Evolutionary conservation across 2,797 vertebrate genomes (phyloP), one percentile per base, ranked within the genome.

Genomic region (Taenioides sp.): DNA sequence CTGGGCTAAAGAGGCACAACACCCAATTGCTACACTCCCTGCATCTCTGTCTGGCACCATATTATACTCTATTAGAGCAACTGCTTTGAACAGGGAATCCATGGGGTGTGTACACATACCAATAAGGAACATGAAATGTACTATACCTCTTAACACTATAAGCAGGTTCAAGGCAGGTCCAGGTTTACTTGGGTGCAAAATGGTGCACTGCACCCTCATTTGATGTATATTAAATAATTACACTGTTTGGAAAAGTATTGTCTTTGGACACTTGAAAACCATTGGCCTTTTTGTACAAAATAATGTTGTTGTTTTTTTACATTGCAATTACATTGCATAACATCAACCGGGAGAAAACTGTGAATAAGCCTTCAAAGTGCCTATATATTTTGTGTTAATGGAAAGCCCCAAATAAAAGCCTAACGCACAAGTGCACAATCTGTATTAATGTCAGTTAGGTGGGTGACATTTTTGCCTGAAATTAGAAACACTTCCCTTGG

Each of bases 1-100:
- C 65, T 69, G 72, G 65, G 64, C 79, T 78, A 67, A 87, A 85
- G 82, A 50, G 80, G 75, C 69, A 75, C 31, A 68, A 65, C 67
- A 65, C 12, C 25, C 65, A 62, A 43, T 25, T 55, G 64, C 16
- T 47, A 65, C 63, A 66, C 72, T 71, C 60, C 65, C 68, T 6
- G 64, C 34, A 47, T 59, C 25, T 79, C 62, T 67, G 23, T 69
- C 54, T 69, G 31, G 18, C 31, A 70, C 67, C 52, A n/a, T 77
- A 58, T 64, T 27, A 40, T 69, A 60, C 62, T 74, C 64, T 49
- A 25, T 68, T 71, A 20, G 12, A 66, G 23, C 7, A 20, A 65
- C 62, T 43, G 23, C 40, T 65, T 65, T 50, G 14, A 50, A 65
- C 43, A 65, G 23, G 16, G 63, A 25, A 11, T 23, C 23, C 40